Percentiles rank a stretch among this genome's conserved stretches.
These are phyloP conservation scores for Megalops cyprinoides DNA, from an alignment of 2,797 vertebrate genomes.

Conservation along the genomic window DNA sequence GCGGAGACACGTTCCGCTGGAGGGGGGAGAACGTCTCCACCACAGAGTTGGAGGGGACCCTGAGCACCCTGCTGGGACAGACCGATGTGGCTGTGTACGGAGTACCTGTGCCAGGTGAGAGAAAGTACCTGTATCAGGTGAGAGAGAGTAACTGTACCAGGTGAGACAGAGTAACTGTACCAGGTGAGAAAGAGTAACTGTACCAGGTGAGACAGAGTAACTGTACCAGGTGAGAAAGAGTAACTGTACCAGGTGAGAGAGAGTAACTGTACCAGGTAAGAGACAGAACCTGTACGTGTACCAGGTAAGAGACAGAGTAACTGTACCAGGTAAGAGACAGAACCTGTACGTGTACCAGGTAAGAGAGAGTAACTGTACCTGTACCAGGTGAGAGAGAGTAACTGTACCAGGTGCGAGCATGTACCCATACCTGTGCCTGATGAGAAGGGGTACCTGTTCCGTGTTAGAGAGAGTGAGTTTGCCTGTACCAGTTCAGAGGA, in stretches of 20 bases:
- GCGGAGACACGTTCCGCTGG: slow-evolving; percentile 89
- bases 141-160: neutral
- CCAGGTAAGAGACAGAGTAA: neutral
- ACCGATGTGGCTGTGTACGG: slow-evolving; percentile 85
- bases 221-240: neutral
- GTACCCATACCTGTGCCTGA: neutral
- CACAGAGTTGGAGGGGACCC: slow-evolving; percentile 82
- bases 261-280: neutral
- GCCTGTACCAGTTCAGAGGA: neutral
- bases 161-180: neutral
- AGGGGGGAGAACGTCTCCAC: slow-evolving; percentile 88
- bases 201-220: neutral
- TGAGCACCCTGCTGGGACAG: slow-evolving; percentile 81
- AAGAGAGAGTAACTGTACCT: neutral
- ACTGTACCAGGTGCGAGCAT: neutral
- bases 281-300: neutral
- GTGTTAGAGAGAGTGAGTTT: neutral
- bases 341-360: neutral
- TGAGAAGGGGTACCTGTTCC: neutral
- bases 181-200: neutral
- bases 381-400: neutral
- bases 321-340: neutral
- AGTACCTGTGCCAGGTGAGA: slow-evolving; percentile 77
- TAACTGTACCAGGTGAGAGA: neutral
- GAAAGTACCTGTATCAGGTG: slow-evolving; percentile 76